A percentile compares a stretch with the other conserved stretches of the same genome.
These are phyloP conservation scores for Sylvia atricapilla DNA, from an alignment of 2,113 vertebrate species.

Conservation along the genomic window DNA sequence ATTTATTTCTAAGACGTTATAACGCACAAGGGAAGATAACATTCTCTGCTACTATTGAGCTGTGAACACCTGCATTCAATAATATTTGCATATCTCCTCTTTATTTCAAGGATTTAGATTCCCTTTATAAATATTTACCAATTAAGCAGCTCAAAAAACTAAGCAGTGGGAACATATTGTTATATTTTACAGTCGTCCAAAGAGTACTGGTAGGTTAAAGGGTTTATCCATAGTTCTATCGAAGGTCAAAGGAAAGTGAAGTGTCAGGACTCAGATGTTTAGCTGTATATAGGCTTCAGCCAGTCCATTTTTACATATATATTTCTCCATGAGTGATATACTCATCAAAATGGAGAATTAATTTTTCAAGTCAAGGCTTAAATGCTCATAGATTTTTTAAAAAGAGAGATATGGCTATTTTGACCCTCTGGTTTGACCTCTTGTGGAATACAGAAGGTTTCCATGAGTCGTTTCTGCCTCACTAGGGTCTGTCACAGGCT, in stretches of 20 bases:
- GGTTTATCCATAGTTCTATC: background rate
- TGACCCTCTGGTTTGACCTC: background rate
- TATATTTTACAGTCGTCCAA: background rate
- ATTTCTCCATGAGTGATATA: background rate
- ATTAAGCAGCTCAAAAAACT: background rate
- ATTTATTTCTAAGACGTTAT: slow-evolving; percentile 68
- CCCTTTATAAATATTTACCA: slow-evolving; percentile 48
- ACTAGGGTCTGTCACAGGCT: background rate
- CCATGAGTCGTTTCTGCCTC: background rate
- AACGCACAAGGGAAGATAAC: slow-evolving; percentile 17
- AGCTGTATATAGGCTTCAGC: background rate
- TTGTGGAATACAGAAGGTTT: background rate
- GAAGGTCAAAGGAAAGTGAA: background rate
- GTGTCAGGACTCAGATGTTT: background rate
- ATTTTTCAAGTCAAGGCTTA: background rate
- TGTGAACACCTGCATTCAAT: slow-evolving; percentile 46
- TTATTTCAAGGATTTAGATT: slow-evolving; percentile 48
- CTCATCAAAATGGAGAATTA: background rate
- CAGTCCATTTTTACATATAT: background rate
- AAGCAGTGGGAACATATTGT: background rate
- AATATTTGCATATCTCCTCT: slow-evolving; percentile 30
- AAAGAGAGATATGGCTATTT: background rate
- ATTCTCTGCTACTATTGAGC: slow-evolving; percentile 1
- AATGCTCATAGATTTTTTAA: background rate
- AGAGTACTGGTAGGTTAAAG: background rate